Evolutionary conservation across 2,888 invertebrate species (phyloP), one percentile per base, ranked within the genome.

Genomic region (Subacronicta megacephala): DNA sequence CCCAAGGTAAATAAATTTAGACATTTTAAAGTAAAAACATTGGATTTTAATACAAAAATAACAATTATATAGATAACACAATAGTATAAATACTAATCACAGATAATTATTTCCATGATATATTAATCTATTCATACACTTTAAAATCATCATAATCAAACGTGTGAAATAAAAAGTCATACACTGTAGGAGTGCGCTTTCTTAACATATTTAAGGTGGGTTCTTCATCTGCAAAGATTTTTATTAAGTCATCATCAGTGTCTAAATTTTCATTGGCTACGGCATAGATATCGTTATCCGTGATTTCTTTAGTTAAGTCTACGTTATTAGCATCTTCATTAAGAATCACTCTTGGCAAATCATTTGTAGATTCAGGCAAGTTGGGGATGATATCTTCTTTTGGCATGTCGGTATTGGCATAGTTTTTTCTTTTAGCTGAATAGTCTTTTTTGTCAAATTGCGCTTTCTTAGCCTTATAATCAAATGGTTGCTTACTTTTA

Each of bases 391-490:
- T 13, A n/a, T 66, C 40, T n/a, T 59, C 35, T 13, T 55, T 42
- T 0, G 18, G 37, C 7, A 44, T 17, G 7, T 20, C 13, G 26
- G 43, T 59, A 20, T 43, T 62, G 3, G 15, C 42, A 18, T 63
- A 72, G 7, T 66, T 56, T 29, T 26, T 45, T 2, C 37, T 58
- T 23, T 73, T 74, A 13, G 60, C 58, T 45, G 55, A 26, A 44
- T 72, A 72, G 37, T 66, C 41, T 36, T 70, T 52, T 53, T 76
- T 77, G 13, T 61, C 56, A 17, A 55, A 80, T 26, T 77, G 61
- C 12, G 66, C 66, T 50, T 72, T 79, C 58, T 75, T 82, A 5
- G 63, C 62, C 41, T 62, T 62, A 41, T 77, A 76, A 43, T 80
- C 73, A 62, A 73, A 69, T n/a, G 61, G 52, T 54, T 72, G 45